Base-by-base conservation (phyloP, 1,140 invertebrate species). In the Monomorium pharaonis region DNA sequence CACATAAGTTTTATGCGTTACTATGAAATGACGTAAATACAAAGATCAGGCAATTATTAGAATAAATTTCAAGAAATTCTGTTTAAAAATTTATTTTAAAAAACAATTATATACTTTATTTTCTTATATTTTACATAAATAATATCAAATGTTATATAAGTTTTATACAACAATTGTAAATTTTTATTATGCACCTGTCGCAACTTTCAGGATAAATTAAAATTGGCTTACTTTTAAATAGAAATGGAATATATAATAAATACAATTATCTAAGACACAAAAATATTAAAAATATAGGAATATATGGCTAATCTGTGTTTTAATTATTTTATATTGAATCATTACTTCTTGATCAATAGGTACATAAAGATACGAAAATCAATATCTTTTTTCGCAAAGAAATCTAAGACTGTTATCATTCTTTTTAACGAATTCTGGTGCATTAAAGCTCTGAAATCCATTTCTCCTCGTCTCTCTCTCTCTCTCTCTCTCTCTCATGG, bases 381-480 rank as follows among this genome's bases (percentile, higher is more conserved):
- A 27, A 44, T 3, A 16, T 1, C 7, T 18, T 12, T 24, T n/a
- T 4, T 47, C 9, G 44, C 37, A 3, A n/a, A n/a, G n/a, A 37
- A 37, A 37, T 37, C 37, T 37, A 5, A 47, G 37, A 72, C 44
- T 24, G 60, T 81, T 72, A 72, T 83, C 51, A 58, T 72, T 0
- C 14, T 58, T 24, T 83, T 83, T 83, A 83, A 72, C 67, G 67
- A 47, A 21, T 37, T n/a, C 47, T 27, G n/a, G 12, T 30, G 37
- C 30, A 60, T 83, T 58, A 47, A 9, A 83, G 10, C 24, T 44
- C 44, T 21, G 78, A 33, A 60, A 58, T 74, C n/a, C 14, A 3
- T 37, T 54, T 67, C 21, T 67, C 9, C 10, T 63, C 18, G 21
- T 72, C 24, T 83, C 65, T 21, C 65, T 24, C 42, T 81, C 37